phyloP scores from a whole-genome alignment of 2,797 vertebrate genomes.

The Hydrolagus colliei region DNA sequence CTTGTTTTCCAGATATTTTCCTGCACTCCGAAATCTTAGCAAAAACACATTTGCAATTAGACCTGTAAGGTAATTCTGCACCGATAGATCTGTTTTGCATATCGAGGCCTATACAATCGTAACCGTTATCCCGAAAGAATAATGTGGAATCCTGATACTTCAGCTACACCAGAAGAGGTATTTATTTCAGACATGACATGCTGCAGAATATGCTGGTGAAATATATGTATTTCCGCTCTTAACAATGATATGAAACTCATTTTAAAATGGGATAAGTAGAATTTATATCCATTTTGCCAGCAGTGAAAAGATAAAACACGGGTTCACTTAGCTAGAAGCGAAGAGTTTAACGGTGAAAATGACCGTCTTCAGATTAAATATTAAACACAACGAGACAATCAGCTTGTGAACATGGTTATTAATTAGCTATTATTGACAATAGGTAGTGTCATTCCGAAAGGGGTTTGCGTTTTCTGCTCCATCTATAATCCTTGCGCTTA shows the following conservation, averaged over 20 bases:
- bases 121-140: background rate
- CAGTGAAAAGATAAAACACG: background rate
- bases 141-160: background rate
- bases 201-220: background rate
- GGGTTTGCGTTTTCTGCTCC: background rate
- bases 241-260: background rate
- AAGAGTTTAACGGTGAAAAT: background rate
- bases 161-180: background rate
- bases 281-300: background rate
- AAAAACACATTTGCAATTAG: background rate
- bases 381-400: no score
- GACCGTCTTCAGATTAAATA: conserved; percentile 14
- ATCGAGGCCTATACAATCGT: background rate
- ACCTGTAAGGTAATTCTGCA: background rate
- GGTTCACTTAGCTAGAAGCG: background rate
- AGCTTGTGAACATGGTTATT: no score
- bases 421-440: background rate
- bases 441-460: background rate
- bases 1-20: background rate
- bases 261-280: no score
- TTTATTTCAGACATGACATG: background rate
- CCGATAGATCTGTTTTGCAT: background rate
- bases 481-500: no score
- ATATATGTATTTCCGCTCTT: no score
- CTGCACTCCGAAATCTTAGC: background rate